Base-by-base conservation (phyloP, 1,140 invertebrate genomes). In the Caenorhabditis brenneri region DNA sequence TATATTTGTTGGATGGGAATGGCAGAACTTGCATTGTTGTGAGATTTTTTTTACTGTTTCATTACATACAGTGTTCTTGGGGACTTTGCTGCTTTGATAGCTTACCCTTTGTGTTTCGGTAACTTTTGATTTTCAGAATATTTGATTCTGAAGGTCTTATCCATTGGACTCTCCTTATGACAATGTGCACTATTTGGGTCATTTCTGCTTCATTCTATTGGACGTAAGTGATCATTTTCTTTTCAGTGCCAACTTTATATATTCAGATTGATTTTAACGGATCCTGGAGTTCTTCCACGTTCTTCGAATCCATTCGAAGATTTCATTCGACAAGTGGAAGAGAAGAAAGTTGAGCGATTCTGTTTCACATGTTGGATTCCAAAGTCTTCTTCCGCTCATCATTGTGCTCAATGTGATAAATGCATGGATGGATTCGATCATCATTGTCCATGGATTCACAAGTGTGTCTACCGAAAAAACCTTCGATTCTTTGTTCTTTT, bases 1-100 rank as follows among this genome's bases (percentile, higher is more conserved):
- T 74, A 74, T 74, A 74, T 74, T 15, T 74, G 16, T 74, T 74
- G 65, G 65, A 74, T 74, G 65, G 65, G 65, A 74, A 74, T 74
- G 33, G 65, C 65, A 22, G 65, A 74, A 74, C 29, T 74, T 1
- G 65, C 19, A 74, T 42, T 74, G 10, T 15, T 74, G 65, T 74
- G n/a, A 46, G 65, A n/a, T 74, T 55, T 27, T 55, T n/a, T 5
- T 19, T 51, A 51, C 48, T n/a, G 48, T 51, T 51, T 51, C 48
- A 51, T 51, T n/a, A n/a, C n/a, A n/a, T n/a, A n/a, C n/a, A n/a
- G n/a, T n/a, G n/a, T n/a, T n/a, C 6, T n/a, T 55, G 27, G 22
- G 6, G 51, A 27, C n/a, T 55, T n/a, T n/a, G n/a, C n/a, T n/a
- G n/a, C n/a, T n/a, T n/a, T n/a, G n/a, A n/a, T n/a, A n/a, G n/a